phyloP scores from a whole-genome alignment of 2,888 invertebrate genomes.

The Epinotia demarniana region DNA sequence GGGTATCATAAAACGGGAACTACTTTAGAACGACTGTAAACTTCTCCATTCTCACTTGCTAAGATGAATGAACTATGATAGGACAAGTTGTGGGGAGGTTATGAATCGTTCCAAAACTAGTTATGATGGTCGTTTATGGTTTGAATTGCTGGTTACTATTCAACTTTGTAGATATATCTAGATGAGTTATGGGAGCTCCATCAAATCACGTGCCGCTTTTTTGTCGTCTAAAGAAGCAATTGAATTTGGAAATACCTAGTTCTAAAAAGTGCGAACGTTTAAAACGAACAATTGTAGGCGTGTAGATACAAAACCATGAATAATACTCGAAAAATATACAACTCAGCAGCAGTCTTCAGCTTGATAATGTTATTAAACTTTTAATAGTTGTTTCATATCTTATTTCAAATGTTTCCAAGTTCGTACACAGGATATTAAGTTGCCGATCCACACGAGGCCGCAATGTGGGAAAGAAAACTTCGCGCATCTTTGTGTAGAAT shows the following conservation, averaged over 20 bases:
- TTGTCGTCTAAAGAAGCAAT: not conserved
- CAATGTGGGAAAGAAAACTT: constrained; percentile 11
- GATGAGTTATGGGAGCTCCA: not conserved
- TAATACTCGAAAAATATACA: not conserved
- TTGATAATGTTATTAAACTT: not conserved
- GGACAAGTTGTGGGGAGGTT: not conserved
- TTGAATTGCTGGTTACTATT: not conserved
- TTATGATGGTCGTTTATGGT: not conserved
- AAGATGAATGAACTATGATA: constrained; percentile 29
- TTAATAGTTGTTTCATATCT: constrained; percentile 3
- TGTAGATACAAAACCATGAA: not conserved
- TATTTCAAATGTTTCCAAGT: not conserved
- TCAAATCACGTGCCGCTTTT: not conserved
- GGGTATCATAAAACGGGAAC: constrained; percentile 12
- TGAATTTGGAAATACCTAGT: not conserved
- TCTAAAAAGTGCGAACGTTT: not conserved
- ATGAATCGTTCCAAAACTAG: not conserved
- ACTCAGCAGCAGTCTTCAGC: not conserved
- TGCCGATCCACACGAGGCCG: constrained; percentile 8
- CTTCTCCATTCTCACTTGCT: constrained; percentile 18
- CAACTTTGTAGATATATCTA: not conserved
- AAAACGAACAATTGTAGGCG: not conserved
- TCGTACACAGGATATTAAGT: constrained; percentile 4
- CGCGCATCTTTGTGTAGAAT: not conserved
- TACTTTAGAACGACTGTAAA: constrained; percentile 12